A percentile compares a stretch with the other conserved stretches of the same genome.
These are phyloP conservation scores for Onychostoma macrolepis DNA, from an alignment of 2,113 vertebrate genomes.

Conservation along the genomic window DNA sequence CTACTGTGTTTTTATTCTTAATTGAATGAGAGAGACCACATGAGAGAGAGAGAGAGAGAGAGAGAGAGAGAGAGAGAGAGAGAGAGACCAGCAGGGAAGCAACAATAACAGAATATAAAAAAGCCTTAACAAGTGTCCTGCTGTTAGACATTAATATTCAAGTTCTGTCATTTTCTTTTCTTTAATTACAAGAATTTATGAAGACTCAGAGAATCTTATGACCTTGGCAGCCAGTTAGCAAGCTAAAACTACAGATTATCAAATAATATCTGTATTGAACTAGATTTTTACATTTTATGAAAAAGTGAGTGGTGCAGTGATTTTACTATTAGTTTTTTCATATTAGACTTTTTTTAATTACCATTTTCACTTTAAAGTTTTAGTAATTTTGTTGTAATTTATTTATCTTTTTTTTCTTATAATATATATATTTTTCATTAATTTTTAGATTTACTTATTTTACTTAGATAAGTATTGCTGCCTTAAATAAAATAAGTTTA, in stretches of 20 bases:
- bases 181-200: background rate
- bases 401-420: no score
- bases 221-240: background rate
- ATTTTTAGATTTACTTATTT: no score
- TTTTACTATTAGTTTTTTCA: no score
- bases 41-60: background rate
- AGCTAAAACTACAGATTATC: background rate
- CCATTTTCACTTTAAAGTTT: no score
- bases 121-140: constrained; percentile 13
- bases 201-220: background rate
- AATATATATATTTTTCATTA: no score
- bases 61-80: background rate
- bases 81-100: background rate
- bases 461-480: no score
- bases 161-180: background rate
- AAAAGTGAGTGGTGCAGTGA: no score
- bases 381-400: no score
- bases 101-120: background rate
- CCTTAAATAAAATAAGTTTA: background rate
- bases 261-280: background rate
- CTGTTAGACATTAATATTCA: constrained; percentile 12
- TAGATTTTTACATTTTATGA: background rate
- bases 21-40: background rate
- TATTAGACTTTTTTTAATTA: no score
- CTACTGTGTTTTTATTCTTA: background rate